Evolutionary conservation across 1,140 invertebrate genomes (phyloP), one percentile per base, ranked within the genome.

Genomic region (Eriosoma lanigerum): DNA sequence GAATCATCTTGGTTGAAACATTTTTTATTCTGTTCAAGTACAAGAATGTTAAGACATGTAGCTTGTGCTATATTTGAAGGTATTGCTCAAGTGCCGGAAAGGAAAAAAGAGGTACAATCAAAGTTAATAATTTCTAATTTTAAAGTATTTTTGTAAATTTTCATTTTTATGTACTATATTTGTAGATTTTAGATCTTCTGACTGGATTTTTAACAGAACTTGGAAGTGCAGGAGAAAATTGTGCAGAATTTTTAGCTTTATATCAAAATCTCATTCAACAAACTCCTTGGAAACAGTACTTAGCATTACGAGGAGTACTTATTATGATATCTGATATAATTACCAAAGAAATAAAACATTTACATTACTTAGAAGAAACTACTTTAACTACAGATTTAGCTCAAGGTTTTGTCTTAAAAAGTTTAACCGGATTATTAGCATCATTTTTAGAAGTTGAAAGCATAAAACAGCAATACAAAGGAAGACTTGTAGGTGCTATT

Each of bases 331-430:
- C 94, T 0, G 90, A 93, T 83, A 87, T 98, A 0, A 90, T 98
- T 81, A 96, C 93, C 0, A 88, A 90, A 50, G 95, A 98, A 88
- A 97, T 98, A 46, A 90, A 93, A 81, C 91, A 94, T 83, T 86
- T 97, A 1, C 93, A 95, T 86, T 89, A 90, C 17, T 87, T 96
- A 17, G 96, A 97, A 86, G 93, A 96, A 84, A 95, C 93, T 17
- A 97, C 96, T 0, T 87, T 98, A 0, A 97, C 94, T 10, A 97
- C 95, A 1, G 96, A 98, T 87, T 87, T 99, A 1, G 93, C 95
- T 9, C 94, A 98, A 89, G 97, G 94, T 10, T 96, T 93, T 86
- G 94, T 94, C 0, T 85, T 96, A 64, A 94, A 95, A 84, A 93
- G 93, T 85, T 87, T 96, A 64, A 94, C 94, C 29, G 95, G 97